Base-by-base conservation (phyloP, 37 sponge, comb jelly and placozoan species). In the Diacarnus erythraeanus region DNA sequence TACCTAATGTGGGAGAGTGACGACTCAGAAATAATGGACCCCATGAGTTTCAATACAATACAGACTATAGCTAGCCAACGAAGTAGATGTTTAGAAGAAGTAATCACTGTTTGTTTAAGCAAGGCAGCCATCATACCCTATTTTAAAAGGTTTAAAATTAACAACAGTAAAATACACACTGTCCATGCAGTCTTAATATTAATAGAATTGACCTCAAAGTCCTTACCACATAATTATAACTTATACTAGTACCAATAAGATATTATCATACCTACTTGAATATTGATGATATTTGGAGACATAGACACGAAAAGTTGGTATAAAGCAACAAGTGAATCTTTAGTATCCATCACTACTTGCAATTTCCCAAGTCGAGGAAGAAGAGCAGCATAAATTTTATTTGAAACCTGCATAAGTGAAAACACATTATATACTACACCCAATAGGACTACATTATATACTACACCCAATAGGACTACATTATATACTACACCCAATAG, bases 281-380 rank as follows among this genome's bases (percentile, higher is more conserved):
- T 23, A 35, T 34, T 80, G 69, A 87, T 59, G 18, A 66, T 47
- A 3, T 54, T 2, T 0, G 88, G 88, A 44, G 76, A 75, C 88
- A 81, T 81, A 27, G 88, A 75, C n/a, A 82, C 37, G 18, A 87
- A 71, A 56, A 87, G 77, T 18, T 87, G 88, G 64, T 87, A 81
- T 9, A 87, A 71, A 27, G 82, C 59, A 3, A 81, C 33, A 10
- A 76, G 41, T 29, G 82, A 67, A 2, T 75, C 83, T 21, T 22
- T 29, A 29, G 23, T 31, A 44, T 87, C 82, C 77, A 87, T 40
- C 12, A 42, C 65, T 23, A 86, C 74, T 30, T 78, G 67, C 56
- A 86, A 78, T 59, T 77, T 80, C 20, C 77, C 78, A 26, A 84
- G 63, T 3, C 31, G 73, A 26, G 84, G 75, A 10, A 91, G 77